Conservation (phyloP, 1,140 invertebrate genomes). For the Drosophila persimilis region DNA sequence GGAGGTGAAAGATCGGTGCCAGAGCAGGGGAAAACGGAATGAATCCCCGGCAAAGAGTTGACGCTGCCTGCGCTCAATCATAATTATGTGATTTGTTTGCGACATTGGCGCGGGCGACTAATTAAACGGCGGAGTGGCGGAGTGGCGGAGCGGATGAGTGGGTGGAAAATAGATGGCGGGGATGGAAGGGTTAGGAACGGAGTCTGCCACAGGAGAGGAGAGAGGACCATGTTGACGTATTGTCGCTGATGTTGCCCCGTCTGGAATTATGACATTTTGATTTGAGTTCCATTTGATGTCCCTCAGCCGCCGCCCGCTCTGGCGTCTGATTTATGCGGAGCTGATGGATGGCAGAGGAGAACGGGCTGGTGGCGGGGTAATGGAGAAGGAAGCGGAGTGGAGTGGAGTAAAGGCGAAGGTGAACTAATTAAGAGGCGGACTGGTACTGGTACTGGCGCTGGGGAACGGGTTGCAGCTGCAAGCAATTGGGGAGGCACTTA, state of each 20-base stretch:
- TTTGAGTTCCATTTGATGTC: constrained; percentile 77
- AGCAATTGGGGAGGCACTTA: constrained; percentile 32
- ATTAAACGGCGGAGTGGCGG: constrained; percentile 56
- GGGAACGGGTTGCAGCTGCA: constrained; percentile 27
- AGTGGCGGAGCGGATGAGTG: constrained; percentile 25
- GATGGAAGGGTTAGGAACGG: not conserved
- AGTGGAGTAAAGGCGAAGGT: constrained; percentile 13
- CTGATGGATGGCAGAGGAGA: not conserved
- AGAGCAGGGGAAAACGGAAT: not conserved
- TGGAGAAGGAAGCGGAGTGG: not conserved
- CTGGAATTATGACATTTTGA: constrained; percentile 78
- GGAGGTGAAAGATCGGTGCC: not conserved
- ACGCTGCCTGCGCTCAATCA: constrained; percentile 72
- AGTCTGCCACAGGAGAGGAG: not conserved
- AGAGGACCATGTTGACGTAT: constrained; percentile 67
- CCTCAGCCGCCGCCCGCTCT: constrained; percentile 57
- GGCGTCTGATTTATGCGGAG: constrained; percentile 49
- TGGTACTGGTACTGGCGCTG: not conserved
- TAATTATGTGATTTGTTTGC: constrained; percentile 80
- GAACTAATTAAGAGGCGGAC: constrained; percentile 53
- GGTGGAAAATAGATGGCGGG: not conserved
- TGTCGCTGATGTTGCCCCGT: constrained; percentile 69
- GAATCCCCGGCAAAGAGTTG: constrained; percentile 37
- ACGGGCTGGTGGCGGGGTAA: not conserved
- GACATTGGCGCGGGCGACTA: constrained; percentile 64